phyloP scores from a whole-genome alignment of 2,888 invertebrate species.

The Helleia helle region DNA sequence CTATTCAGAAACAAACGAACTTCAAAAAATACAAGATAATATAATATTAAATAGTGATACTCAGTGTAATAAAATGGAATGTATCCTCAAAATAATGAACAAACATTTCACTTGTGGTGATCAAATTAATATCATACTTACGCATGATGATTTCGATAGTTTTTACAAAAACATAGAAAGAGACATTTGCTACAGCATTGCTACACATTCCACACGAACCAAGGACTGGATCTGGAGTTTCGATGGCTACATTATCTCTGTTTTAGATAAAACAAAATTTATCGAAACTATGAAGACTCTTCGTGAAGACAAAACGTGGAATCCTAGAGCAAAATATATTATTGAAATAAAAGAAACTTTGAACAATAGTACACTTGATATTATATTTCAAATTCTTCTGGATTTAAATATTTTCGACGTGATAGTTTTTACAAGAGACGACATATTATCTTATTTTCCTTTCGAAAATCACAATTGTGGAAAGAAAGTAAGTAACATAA shows the following conservation, averaged over 20 bases:
- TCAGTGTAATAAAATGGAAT: not conserved
- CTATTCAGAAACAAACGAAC: not conserved
- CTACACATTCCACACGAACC: not conserved
- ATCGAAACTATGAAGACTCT: not conserved
- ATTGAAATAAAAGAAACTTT: not conserved
- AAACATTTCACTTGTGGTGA: conserved; percentile 4
- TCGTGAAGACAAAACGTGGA: conserved; percentile 18
- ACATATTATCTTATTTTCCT: not conserved
- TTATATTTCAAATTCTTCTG: not conserved
- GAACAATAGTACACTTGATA: not conserved
- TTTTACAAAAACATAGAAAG: not conserved
- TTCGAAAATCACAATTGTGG: not conserved
- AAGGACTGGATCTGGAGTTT: not conserved
- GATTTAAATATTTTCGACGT: conserved; percentile 8
- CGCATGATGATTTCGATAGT: not conserved
- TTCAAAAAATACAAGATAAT: not conserved
- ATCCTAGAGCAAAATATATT: conserved; percentile 18
- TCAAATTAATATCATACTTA: not conserved
- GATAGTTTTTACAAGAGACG: not conserved
- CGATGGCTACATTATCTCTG: conserved; percentile 16
- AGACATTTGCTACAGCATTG: not conserved
- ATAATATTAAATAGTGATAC: not conserved
- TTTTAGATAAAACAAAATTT: conserved; percentile 6
- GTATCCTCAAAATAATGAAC: not conserved
- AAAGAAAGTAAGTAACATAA: not conserved